A percentile compares a stretch with the other conserved stretches of the same genome.
Conservation (phyloP, 2,797 vertebrate genomes). For the Amphiprion clarkii region DNA sequence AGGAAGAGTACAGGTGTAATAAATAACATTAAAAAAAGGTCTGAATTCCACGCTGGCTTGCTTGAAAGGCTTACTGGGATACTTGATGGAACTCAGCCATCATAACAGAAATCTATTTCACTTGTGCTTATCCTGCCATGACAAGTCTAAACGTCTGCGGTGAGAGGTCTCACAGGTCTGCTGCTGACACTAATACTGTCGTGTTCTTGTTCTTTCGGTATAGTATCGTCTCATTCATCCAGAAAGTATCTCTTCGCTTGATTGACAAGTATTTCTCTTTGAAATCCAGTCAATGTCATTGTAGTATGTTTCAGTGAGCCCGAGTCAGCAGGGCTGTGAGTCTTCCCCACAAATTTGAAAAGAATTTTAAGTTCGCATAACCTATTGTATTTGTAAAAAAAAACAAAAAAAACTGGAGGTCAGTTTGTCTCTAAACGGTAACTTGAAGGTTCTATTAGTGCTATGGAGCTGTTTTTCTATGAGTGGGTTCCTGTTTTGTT, state of each 20-base stretch:
- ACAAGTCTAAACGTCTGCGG: not conserved
- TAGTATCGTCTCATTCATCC: not conserved
- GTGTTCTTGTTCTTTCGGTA: too few relatives aligned
- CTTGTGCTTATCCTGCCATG: not conserved
- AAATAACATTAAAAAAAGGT: too few relatives aligned
- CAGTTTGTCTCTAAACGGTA: not conserved
- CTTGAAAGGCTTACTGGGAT: too few relatives aligned
- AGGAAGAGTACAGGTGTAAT: too few relatives aligned
- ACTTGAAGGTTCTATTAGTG: not conserved
- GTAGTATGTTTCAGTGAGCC: slow-evolving; percentile 19
- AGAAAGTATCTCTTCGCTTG: not conserved
- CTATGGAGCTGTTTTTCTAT: not conserved
- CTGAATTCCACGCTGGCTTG: not conserved
- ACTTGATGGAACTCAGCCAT: too few relatives aligned
- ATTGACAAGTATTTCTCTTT: slow-evolving; percentile 25
- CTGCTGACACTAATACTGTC: too few relatives aligned
- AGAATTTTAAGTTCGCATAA: too few relatives aligned
- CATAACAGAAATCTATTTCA: too few relatives aligned
- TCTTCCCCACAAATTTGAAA: too few relatives aligned
- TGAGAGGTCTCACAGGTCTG: not conserved
- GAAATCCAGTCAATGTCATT: slow-evolving; percentile 52
- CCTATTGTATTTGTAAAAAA: too few relatives aligned
- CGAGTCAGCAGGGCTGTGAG: slow-evolving; percentile 11
- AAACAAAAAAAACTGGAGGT: not conserved
- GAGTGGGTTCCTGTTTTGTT: too few relatives aligned